These are phyloP conservation scores for Liolophura sinensis DNA, from an alignment of 1,140 invertebrate species.

Conservation along the genomic window DNA sequence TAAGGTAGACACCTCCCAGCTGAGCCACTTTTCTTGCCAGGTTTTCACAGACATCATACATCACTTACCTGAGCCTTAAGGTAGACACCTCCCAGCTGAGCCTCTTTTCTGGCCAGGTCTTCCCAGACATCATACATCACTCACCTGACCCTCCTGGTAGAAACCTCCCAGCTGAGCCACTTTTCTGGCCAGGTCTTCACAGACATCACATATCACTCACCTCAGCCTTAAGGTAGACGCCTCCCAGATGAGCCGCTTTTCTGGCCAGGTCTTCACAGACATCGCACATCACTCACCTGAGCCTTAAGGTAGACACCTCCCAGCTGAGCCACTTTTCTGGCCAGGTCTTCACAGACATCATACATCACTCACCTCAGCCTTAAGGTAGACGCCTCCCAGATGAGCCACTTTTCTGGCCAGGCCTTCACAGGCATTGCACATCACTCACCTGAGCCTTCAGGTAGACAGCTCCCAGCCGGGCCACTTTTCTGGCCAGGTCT, in stretches of 20 bases:
- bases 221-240: constrained; percentile 25
- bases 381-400: constrained; percentile 30
- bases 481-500: constrained; percentile 16
- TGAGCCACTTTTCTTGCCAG: too few species aligned
- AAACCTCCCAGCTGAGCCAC: constrained; percentile 25
- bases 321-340: too few species aligned
- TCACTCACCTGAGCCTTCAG: too few species aligned
- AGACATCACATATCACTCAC: constrained; percentile 17
- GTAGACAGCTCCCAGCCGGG: constrained; percentile 20
- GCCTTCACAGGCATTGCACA: too few species aligned
- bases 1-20: constrained; percentile 22
- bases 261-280: constrained; percentile 17
- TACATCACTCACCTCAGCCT: too few species aligned
- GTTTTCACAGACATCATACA: constrained; percentile 23
- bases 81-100: too few species aligned
- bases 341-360: constrained; percentile 26
- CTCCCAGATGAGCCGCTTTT: constrained; percentile 22
- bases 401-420: too few species aligned
- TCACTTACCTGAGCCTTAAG: too few species aligned
- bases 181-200: constrained; percentile 16
- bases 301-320: constrained; percentile 20
- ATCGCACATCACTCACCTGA: neutral
- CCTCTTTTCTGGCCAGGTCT: too few species aligned
- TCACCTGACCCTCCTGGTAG: too few species aligned
- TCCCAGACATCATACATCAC: too few species aligned